Evolutionary conservation across 2,113 vertebrate species (phyloP).

Genomic region (Vicugna pacos): DNA sequence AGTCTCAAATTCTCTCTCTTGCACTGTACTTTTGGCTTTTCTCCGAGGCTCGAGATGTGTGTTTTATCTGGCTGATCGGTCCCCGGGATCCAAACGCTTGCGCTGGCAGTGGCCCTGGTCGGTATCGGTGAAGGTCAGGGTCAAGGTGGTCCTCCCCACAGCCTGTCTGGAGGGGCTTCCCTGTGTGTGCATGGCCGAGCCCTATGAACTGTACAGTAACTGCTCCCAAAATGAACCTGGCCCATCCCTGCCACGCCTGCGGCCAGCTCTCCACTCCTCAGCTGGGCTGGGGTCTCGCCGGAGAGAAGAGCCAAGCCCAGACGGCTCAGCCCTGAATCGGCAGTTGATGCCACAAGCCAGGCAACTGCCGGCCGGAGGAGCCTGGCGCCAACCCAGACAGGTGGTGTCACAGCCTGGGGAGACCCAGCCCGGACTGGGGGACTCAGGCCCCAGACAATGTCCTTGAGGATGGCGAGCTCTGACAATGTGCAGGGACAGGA

Average conservation of each 20-base stretch:
- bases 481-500: not conserved
- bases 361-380: rapidly evolving
- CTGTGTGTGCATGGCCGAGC: rapidly evolving
- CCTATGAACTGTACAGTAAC: rapidly evolving
- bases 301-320: too few relatives aligned
- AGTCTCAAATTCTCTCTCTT: rapidly evolving
- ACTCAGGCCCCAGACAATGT: rapidly evolving
- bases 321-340: rapidly evolving
- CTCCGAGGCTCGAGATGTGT: rapidly evolving
- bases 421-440: rapidly evolving
- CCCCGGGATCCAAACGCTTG: not conserved
- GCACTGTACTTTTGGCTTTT: rapidly evolving
- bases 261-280: rapidly evolving
- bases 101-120: rapidly evolving
- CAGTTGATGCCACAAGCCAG: rapidly evolving
- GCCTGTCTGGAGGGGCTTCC: too few relatives aligned
- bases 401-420: rapidly evolving
- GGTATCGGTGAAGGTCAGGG: rapidly evolving
- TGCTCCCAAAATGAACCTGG: not conserved
- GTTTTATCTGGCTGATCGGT: rapidly evolving
- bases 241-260: rapidly evolving
- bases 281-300: rapidly evolving
- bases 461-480: too few relatives aligned
- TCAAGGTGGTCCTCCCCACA: rapidly evolving
- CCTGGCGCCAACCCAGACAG: not conserved